Base-by-base conservation (phyloP, 2,113 vertebrate species). In the Cephalopholis sonnerati region DNA sequence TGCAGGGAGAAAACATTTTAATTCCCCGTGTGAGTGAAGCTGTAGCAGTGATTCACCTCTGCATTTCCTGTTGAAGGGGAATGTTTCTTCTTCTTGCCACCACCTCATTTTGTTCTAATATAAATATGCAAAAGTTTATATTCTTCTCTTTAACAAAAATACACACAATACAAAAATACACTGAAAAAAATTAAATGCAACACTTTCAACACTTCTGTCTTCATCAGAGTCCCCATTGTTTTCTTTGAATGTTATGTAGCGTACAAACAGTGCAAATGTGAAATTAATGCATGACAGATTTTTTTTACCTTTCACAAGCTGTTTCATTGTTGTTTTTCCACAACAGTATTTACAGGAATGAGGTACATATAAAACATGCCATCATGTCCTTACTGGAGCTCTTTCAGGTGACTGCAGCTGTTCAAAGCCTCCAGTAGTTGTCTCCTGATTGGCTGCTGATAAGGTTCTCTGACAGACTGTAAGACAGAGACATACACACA, bases 391-490 rank as follows among this genome's bases (percentile, higher is more conserved):
- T 90, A 99, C 98, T 91, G 20, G 32, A 99, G 89, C 79, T 97
- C 95, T 83, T 97, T 92, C 7, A 98, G 81, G 10, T 3, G 25
- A 20, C 20, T 32, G 73, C 96, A 97, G 55, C 57, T 77, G n/a
- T 25, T 41, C 55, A 98, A 90, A 7, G 95, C 94, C 50, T 94
- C 88, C 1, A 92, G 72, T 54, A 99, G 81, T 39, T 93, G 11
- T 86, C 92, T 58, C 96, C 97, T 66, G 95, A 95, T 0, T 61
- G 74, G 20, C 95, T 91, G 59, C 92, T 81, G 11, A 96, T 92
- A 50, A 54, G 69, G 81, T 96, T 98, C 0, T 93, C 89, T 3
- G 97, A 96, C 36, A 98, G 92, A 74, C 98, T 98, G 77, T 12
- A 86, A 50, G 59, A 78, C 0, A 63, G 22, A 90, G 16, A 73